Percentiles rank a stretch among this genome's conserved stretches.
phyloP scores from a whole-genome alignment of 2,113 vertebrate species.

The Sylvia atricapilla region DNA sequence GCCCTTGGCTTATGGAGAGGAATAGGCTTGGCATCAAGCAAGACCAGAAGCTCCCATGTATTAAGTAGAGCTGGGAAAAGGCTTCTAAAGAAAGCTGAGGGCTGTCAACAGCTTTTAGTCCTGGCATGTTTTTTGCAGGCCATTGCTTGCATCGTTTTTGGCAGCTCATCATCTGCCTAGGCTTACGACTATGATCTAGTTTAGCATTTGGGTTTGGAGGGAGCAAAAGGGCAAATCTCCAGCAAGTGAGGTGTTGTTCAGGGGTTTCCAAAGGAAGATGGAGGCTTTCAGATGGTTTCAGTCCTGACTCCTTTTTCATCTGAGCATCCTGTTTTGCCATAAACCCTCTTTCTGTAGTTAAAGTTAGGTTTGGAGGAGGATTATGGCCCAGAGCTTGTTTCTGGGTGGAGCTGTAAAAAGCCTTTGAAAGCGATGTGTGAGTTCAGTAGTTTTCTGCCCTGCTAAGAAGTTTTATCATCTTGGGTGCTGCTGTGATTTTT shows the following conservation, averaged over 20 bases:
- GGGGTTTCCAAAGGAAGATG: not conserved
- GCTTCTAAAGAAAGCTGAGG: not conserved
- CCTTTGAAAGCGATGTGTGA: not conserved
- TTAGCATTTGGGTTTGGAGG: not conserved
- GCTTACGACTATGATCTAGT: not conserved
- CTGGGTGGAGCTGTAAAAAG: not conserved
- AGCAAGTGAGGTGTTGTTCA: not conserved
- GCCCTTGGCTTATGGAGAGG: not conserved
- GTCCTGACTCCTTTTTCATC: not conserved
- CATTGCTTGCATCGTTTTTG: not conserved
- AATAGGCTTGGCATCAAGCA: not conserved
- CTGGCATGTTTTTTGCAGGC: not conserved
- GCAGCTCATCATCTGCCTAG: not conserved
- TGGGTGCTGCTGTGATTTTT: not conserved
- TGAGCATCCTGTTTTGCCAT: not conserved
- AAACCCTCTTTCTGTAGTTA: not conserved
- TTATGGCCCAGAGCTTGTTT: not conserved
- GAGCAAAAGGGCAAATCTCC: not conserved
- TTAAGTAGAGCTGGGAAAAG: not conserved
- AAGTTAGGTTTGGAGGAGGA: not conserved
- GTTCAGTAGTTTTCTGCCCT: not conserved
- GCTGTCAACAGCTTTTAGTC: not conserved
- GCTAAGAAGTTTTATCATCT: not conserved
- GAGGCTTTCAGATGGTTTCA: not conserved
- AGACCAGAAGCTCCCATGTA: not conserved